Base-by-base conservation (phyloP, 2,797 vertebrate species). In the Pantherophis alleghaniensis region DNA sequence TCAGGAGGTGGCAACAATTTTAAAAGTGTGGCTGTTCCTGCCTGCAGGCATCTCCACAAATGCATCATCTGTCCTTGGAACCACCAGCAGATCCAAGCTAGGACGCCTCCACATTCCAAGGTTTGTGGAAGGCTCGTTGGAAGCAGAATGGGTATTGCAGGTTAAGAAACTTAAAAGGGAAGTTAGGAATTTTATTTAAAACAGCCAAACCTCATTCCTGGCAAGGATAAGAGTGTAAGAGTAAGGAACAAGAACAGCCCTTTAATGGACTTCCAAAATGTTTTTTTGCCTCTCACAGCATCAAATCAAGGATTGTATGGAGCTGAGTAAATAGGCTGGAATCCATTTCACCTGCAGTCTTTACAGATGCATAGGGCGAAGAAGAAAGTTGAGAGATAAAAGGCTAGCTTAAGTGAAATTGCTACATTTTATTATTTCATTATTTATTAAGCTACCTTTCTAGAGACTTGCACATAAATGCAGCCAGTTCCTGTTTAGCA, bases 121-220 rank as follows among this genome's bases (percentile, higher is more conserved):
- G 90, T 95, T 92, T 96, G 91, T 94, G 94, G 96, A 95, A 95
- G 94, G 91, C 92, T 95, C 92, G 94, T 92, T 95, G 94, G 0
- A 74, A 57, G 28, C 92, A 93, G 94, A 94, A 95, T 88, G 90
- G 95, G 24, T 28, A 57, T 7, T 53, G 7, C 26, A 28, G 57
- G 26, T 59, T 13, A 89, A 53, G 18, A 56, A 88, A 42, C 93
- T 94, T 11, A 60, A 32, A 55, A 69, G 66, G 28, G n/a, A 32
- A 32, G 66, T 69, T 69, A 32, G 66, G 87, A n/a, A 96, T 90
- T 94, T 90, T 92, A 63, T 32, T 69, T 32, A 32, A 69, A 69
- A 69, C 13, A n/a, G n/a, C 14, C 66, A 69, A 69, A 69, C 14
- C 66, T 92, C 69, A 79, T 94, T 93, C 63, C 88, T 10, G 93